Evolutionary conservation across 2,888 invertebrate species (phyloP).

Genomic region (Anoplius nigerrimus): DNA sequence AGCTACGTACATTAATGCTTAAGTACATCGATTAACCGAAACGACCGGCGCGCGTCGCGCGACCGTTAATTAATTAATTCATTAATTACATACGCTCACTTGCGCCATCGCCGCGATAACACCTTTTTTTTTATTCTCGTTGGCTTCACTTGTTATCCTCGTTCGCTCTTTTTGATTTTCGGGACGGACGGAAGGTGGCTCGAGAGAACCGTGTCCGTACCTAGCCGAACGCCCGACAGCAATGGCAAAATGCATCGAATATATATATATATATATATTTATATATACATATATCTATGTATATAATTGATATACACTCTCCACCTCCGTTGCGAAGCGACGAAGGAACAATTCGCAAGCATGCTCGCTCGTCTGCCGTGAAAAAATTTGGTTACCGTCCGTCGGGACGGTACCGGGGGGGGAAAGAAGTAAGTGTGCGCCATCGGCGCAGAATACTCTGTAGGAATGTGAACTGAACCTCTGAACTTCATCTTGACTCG

Average conservation of each 20-base stretch:
- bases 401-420: too few relatives aligned
- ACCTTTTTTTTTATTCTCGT: conserved; percentile 33
- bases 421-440: too few relatives aligned
- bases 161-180: conserved; percentile 50
- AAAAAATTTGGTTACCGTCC: too few relatives aligned
- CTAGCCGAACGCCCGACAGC: conserved; percentile 38
- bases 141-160: conserved; percentile 17
- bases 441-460: too few relatives aligned
- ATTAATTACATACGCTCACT: too few relatives aligned
- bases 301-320: background rate
- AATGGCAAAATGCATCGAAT: conserved; percentile 12
- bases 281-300: too few relatives aligned
- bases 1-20: conserved; percentile 41
- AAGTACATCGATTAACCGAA: conserved; percentile 64
- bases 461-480: background rate
- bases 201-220: conserved; percentile 35
- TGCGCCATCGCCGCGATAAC: conserved; percentile 13
- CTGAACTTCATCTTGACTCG: background rate
- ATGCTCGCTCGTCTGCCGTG: too few relatives aligned
- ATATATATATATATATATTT: too few relatives aligned
- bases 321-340: background rate
- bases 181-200: conserved; percentile 58
- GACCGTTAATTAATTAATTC: too few relatives aligned
- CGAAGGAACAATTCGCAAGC: background rate
- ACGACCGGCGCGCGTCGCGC: conserved; percentile 30